These are phyloP conservation scores for Hydrozoanthus tunicans DNA, from an alignment of 64 coral and sea anemone species.

Conservation along the genomic window DNA sequence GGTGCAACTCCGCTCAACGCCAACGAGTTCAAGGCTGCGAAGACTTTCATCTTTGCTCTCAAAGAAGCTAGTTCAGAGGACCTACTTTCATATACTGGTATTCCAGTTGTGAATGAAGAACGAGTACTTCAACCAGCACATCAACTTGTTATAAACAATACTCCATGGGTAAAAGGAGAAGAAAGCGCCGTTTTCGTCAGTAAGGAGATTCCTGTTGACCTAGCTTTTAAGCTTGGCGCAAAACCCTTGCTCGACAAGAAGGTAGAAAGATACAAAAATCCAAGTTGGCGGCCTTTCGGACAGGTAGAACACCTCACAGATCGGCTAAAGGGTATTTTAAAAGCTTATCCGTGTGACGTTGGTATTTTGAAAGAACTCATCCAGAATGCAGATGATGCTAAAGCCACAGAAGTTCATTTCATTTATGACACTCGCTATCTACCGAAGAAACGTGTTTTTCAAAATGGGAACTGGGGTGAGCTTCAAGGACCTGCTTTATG, in stretches of 20 bases:
- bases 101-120: constrained; percentile 71
- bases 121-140: constrained; percentile 56
- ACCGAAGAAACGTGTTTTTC: constrained; percentile 58
- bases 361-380: constrained; percentile 93
- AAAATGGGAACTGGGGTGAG: constrained; percentile 75
- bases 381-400: constrained; percentile 90
- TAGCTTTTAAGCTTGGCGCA: constrained; percentile 84
- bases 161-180: constrained; percentile 74
- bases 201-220: constrained; percentile 59
- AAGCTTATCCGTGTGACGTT: constrained; percentile 83
- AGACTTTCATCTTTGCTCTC: constrained; percentile 69
- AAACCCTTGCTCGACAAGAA: constrained; percentile 47
- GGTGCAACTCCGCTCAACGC: constrained; percentile 35
- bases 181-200: constrained; percentile 44
- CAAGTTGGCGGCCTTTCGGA: constrained; percentile 74
- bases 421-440: constrained; percentile 86
- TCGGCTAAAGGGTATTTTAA: constrained; percentile 71
- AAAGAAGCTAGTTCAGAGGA: constrained; percentile 15
- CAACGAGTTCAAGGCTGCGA: constrained; percentile 67
- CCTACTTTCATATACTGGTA: constrained; percentile 11
- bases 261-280: constrained; percentile 57
- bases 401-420: constrained; percentile 92
- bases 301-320: constrained; percentile 82
- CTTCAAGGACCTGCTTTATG: constrained; percentile 96
- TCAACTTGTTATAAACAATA: constrained; percentile 79